Evolutionary conservation across 2,888 invertebrate species (phyloP).

Genomic region (Amblyteles armatorius): DNA sequence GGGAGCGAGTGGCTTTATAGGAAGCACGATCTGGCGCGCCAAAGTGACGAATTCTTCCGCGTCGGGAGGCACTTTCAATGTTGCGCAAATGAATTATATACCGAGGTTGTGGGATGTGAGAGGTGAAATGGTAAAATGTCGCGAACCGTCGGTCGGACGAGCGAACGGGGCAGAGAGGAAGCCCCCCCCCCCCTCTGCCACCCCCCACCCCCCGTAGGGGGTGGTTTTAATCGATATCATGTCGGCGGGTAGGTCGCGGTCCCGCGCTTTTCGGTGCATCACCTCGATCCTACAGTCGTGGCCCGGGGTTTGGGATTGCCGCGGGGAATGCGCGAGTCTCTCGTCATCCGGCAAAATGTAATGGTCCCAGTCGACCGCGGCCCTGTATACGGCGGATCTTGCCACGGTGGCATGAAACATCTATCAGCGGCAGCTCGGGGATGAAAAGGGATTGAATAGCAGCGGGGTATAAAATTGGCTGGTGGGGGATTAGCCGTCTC

Average conservation of each 20-base stretch:
- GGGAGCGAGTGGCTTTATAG: constrained; percentile 11
- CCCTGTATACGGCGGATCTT: constrained; percentile 12
- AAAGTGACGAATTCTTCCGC: constrained; percentile 42
- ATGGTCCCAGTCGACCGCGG: constrained; percentile 41
- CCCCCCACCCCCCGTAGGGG: too few relatives aligned
- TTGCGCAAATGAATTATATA: constrained; percentile 52
- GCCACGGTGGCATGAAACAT: constrained; percentile 29
- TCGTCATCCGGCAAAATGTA: constrained; percentile 55
- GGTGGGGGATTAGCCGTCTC: constrained; percentile 14
- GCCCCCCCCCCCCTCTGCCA: too few relatives aligned
- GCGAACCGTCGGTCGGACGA: constrained; percentile 8
- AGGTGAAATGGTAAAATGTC: constrained; percentile 28
- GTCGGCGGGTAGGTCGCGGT: constrained; percentile 3
- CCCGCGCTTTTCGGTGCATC: constrained; percentile 41
- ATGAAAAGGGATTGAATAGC: constrained; percentile 42
- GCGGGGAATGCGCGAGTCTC: constrained; percentile 31
- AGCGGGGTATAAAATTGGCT: constrained; percentile 49
- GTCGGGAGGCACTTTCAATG: constrained; percentile 48
- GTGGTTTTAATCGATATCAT: constrained; percentile 57
- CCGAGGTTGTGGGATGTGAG: constrained; percentile 21
- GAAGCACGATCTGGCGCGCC: constrained; percentile 40
- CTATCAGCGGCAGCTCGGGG: constrained; percentile 15
- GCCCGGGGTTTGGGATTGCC: neutral
- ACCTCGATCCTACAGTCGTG: constrained; percentile 1
- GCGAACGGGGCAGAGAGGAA: constrained; percentile 9